These are phyloP conservation scores for Cuculus canorus DNA, from an alignment of 2,797 vertebrate genomes.

Conservation along the genomic window DNA sequence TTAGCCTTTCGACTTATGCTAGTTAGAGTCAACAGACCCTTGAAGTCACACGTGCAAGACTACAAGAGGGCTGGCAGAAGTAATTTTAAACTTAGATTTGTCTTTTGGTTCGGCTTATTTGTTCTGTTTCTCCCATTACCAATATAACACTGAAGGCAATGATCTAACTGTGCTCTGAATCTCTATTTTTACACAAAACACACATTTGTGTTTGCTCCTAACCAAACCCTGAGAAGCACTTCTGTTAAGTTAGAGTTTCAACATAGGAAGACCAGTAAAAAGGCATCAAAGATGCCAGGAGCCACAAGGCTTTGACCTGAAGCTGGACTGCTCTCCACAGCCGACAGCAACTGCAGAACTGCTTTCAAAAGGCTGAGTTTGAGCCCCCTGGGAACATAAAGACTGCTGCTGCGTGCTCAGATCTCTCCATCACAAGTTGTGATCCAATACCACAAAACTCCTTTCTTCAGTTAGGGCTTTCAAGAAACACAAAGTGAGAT, in stretches of 20 bases:
- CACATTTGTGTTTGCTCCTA: neutral
- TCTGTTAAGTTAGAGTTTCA: neutral
- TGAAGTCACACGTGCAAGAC: neutral
- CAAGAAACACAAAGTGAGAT: neutral
- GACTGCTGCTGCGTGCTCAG: neutral
- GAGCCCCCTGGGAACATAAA: neutral
- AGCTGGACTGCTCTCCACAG: neutral
- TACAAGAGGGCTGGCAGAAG: neutral
- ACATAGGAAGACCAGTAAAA: neutral
- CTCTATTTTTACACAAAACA: neutral
- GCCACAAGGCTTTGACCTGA: neutral
- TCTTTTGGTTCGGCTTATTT: neutral
- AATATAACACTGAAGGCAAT: neutral
- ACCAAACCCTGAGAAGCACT: neutral
- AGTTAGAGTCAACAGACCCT: neutral
- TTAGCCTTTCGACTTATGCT: neutral
- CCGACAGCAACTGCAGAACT: neutral
- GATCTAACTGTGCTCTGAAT: neutral
- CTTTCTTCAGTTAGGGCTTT: neutral
- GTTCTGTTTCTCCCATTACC: neutral
- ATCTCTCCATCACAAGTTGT: neutral
- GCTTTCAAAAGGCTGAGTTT: neutral
- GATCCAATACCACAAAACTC: neutral
- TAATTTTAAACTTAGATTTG: neutral
- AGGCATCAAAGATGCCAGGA: neutral